Base-by-base conservation (phyloP, 1,140 invertebrate genomes). In the Zaprionus ornatus region DNA sequence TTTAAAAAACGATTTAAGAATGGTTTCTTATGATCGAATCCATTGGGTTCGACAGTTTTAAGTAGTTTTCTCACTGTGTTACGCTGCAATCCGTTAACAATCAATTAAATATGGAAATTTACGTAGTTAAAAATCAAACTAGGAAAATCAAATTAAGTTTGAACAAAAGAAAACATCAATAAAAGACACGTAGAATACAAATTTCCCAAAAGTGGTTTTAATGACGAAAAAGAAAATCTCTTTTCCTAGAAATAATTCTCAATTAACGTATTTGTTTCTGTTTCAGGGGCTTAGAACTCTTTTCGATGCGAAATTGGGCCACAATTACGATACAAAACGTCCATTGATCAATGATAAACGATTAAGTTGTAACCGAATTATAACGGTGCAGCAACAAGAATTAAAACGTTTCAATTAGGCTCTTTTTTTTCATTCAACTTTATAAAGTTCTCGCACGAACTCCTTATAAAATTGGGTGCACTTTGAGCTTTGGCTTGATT, bases 1-100 rank as follows among this genome's bases (percentile, higher is more conserved):
- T 73, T 73, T 73, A 63, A 65, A 65, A 66, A 72, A 52, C 62
- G 40, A 66, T 77, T 72, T 72, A 15, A 77, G 69, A 74, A 69
- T 68, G 50, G 37, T 56, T 56, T 55, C 27, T 21, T 21, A 54
- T 40, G 45, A 37, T 54, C 50, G 15, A 17, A 7, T 7, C 40
- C 7, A 45, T 17, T 32, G 29, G 45, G 19, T 29, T 50, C 42
- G 23, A 63, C 29, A 42, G 32, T 52, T 37, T 55, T 61, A 27
- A 52, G 21, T 13, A 37, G 12, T 60, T 57, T 72, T 72, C 50
- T 15, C 63, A 73, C 55, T 35, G 68, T 59, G 32, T 71, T 75
- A 75, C 73, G 56, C 54, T 62, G 23, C 42, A 45, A 61, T 35
- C 60, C 60, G 68, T 76, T 72, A 66, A 25, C 29, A 27, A 55